A percentile compares a stretch with the other conserved stretches of the same genome.
phyloP scores from a whole-genome alignment of 1,140 invertebrate species.

The Tetramorium simillimum region DNA sequence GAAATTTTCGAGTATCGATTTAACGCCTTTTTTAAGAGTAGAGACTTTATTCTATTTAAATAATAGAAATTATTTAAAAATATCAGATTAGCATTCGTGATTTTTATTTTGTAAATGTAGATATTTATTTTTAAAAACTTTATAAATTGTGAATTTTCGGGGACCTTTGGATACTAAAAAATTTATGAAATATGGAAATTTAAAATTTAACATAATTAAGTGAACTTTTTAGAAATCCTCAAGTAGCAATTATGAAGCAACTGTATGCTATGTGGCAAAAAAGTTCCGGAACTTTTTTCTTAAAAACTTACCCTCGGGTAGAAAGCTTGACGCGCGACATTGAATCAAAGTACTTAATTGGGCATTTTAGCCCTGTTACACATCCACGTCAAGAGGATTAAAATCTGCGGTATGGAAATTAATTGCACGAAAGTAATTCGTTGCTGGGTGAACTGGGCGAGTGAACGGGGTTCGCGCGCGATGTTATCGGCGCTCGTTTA shows the following conservation, averaged over 20 bases:
- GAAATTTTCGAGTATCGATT: too few relatives aligned
- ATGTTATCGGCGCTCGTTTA: conserved; percentile 40
- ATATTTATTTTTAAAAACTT: not conserved
- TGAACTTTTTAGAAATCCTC: not conserved
- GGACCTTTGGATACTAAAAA: not conserved
- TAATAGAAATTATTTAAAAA: not conserved
- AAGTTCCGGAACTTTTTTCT: not conserved
- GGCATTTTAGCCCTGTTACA: conserved; percentile 33
- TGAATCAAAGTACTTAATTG: conserved; percentile 43
- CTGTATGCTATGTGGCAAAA: not conserved
- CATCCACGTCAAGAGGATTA: conserved; percentile 32
- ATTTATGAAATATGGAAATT: not conserved
- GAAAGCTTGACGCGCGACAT: not conserved
- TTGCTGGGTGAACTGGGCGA: not conserved
- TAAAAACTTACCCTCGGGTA: not conserved
- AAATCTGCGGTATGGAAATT: conserved; percentile 47
- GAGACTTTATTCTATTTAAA: too few relatives aligned
- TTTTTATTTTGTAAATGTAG: not conserved
- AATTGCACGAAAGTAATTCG: conserved; percentile 50
- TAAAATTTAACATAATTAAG: not conserved
- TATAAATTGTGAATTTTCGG: not conserved
- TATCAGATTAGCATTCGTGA: not conserved
- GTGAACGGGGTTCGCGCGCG: not conserved
- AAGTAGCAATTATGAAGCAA: not conserved
- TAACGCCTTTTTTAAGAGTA: too few relatives aligned